phyloP scores from a whole-genome alignment of 2,888 invertebrate genomes.

The Meteorus colon region DNA sequence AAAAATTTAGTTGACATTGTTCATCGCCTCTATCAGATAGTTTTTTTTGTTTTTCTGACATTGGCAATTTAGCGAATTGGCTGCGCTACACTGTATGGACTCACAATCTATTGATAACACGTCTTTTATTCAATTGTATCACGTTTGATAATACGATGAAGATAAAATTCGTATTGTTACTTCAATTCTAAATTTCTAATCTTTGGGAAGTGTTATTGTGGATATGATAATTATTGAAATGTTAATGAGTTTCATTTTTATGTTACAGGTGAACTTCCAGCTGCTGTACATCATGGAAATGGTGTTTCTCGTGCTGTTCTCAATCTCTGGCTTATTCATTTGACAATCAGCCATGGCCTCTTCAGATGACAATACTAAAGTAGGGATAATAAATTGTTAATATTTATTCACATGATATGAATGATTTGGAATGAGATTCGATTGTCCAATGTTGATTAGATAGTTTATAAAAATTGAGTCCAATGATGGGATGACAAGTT shows the following conservation, averaged over 20 bases:
- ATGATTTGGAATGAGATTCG: background rate
- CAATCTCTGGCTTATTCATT: slow-evolving; percentile 71
- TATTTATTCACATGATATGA: background rate
- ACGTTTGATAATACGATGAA: background rate
- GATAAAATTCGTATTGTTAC: background rate
- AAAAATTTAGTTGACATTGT: slow-evolving; percentile 34
- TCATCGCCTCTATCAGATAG: slow-evolving; percentile 20
- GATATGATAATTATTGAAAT: background rate
- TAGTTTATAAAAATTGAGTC: background rate
- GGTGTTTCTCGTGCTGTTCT: slow-evolving; percentile 71
- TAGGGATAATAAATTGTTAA: slow-evolving; percentile 47
- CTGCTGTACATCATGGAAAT: slow-evolving; percentile 72
- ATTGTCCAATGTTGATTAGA: background rate
- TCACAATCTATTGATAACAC: slow-evolving; percentile 27
- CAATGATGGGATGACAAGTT: too few relatives aligned
- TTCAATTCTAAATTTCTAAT: background rate
- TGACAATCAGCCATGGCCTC: slow-evolving; percentile 71
- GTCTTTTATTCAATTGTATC: slow-evolving; percentile 12
- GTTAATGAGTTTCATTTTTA: slow-evolving; percentile 3
- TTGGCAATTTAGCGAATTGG: slow-evolving; percentile 44
- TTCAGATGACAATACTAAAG: slow-evolving; percentile 73
- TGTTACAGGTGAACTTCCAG: slow-evolving; percentile 70
- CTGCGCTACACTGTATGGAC: slow-evolving; percentile 28
- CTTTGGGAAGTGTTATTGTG: background rate
- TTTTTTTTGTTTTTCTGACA: slow-evolving; percentile 39